Percentiles rank a stretch among this genome's conserved stretches.
Conservation (phyloP, 92 coral and sea anemone genomes). For the Epizoanthus stellaris region DNA sequence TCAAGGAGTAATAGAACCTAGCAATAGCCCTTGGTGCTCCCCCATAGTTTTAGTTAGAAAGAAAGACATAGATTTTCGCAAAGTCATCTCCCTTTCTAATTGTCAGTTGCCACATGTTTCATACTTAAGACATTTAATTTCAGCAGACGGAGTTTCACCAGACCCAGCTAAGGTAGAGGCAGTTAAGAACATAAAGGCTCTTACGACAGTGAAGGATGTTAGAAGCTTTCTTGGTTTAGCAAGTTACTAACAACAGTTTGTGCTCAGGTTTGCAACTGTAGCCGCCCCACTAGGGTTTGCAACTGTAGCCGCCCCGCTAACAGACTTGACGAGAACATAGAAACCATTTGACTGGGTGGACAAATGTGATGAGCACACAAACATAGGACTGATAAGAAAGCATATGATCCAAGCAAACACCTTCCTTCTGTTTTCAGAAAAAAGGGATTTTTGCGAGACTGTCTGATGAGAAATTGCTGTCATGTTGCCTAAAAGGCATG, state of each 20-base stretch:
- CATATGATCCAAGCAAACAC: slow-evolving; percentile 25
- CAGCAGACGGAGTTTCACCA: slow-evolving; percentile 31
- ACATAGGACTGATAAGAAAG: slow-evolving; percentile 31
- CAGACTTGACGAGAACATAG: slow-evolving; percentile 25
- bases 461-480: slow-evolving; percentile 44
- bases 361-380: slow-evolving; percentile 43
- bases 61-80: slow-evolving; percentile 41
- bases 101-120: neutral
- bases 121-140: slow-evolving; percentile 4
- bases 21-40: slow-evolving; percentile 46
- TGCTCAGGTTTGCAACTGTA: slow-evolving; percentile 18
- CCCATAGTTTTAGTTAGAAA: slow-evolving; percentile 40
- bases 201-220: slow-evolving; percentile 27
- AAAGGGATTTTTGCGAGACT: slow-evolving; percentile 31
- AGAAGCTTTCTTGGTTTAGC: slow-evolving; percentile 49
- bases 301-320: slow-evolving; percentile 43
- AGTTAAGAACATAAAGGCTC: slow-evolving; percentile 12
- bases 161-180: slow-evolving; percentile 49
- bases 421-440: slow-evolving; percentile 7
- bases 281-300: slow-evolving; percentile 39
- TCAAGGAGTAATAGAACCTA: slow-evolving; percentile 45
- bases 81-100: neutral
- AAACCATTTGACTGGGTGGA: slow-evolving; percentile 32
- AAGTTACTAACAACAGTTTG: slow-evolving; percentile 36
- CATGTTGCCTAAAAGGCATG: slow-evolving; percentile 52